A percentile compares a stretch with the other conserved stretches of the same genome.
Conservation (phyloP, 2,888 invertebrate genomes). For the Pristionchus fissidentatus region DNA sequence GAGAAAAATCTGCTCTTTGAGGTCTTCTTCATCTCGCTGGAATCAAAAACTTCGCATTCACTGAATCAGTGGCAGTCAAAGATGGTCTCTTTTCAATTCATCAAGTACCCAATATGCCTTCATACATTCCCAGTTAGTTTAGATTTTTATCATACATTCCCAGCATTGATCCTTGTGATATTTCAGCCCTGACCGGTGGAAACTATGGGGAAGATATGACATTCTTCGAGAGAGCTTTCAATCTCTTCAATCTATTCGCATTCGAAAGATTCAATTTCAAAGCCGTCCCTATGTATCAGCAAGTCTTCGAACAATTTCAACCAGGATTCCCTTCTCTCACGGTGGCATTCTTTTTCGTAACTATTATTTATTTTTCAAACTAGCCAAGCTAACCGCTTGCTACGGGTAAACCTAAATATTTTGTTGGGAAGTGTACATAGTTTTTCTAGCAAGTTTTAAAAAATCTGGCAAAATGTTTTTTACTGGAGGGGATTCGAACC, state of each 20-base stretch:
- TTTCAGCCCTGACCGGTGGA: neutral
- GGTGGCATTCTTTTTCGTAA: neutral
- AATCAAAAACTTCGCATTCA: slow-evolving; percentile 1
- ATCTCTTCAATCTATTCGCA: neutral
- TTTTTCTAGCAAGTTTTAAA: too few relatives aligned
- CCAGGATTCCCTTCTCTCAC: neutral
- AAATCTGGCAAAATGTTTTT: too few relatives aligned
- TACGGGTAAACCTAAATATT: too few relatives aligned
- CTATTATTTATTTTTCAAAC: too few relatives aligned
- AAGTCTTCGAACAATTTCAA: neutral
- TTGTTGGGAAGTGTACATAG: too few relatives aligned
- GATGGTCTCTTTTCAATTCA: slow-evolving; percentile 55
- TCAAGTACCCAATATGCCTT: slow-evolving; percentile 54
- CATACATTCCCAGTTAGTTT: slow-evolving; percentile 54
- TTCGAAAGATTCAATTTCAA: neutral
- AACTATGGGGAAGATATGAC: slow-evolving; percentile 6
- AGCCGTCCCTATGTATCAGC: neutral
- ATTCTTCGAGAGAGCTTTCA: neutral
- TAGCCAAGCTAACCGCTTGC: too few relatives aligned
- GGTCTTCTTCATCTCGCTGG: neutral
- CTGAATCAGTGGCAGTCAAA: neutral
- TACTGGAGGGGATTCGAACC: too few relatives aligned
- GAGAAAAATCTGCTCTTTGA: neutral
- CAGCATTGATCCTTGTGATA: too few relatives aligned
- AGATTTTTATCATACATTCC: too few relatives aligned